phyloP scores from a whole-genome alignment of 2,888 invertebrate genomes.

The Chrysomela aeneicollis region DNA sequence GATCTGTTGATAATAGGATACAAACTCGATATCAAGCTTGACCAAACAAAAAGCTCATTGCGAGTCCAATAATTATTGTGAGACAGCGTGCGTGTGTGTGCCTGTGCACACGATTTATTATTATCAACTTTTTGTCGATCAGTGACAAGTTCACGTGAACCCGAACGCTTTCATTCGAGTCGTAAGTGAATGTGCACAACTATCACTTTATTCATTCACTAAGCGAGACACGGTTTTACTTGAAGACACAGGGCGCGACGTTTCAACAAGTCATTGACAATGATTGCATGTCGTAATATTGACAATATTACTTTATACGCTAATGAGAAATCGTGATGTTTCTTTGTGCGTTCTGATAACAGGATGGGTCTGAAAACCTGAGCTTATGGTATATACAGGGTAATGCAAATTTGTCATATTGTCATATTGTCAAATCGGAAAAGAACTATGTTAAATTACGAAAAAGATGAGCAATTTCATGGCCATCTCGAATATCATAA shows the following conservation, averaged over 20 bases:
- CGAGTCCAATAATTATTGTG: neutral
- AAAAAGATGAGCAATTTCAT: too few relatives aligned
- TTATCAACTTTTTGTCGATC: slow-evolving; percentile 7
- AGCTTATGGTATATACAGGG: too few relatives aligned
- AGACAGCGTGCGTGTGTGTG: neutral
- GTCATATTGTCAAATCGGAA: too few relatives aligned
- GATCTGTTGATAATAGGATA: neutral
- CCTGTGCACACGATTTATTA: neutral
- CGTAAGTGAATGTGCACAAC: slow-evolving; percentile 16
- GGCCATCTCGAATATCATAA: too few relatives aligned
- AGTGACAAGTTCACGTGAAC: slow-evolving; percentile 23
- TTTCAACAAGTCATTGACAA: neutral
- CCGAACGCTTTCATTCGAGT: slow-evolving; percentile 7
- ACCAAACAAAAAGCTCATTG: neutral
- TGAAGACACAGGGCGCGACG: neutral
- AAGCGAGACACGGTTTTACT: neutral
- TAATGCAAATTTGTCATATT: too few relatives aligned
- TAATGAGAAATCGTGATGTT: too few relatives aligned
- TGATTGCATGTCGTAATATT: neutral
- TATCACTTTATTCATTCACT: slow-evolving; percentile 1
- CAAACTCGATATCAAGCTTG: neutral
- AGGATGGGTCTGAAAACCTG: too few relatives aligned
- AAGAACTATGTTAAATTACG: too few relatives aligned
- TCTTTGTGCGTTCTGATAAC: too few relatives aligned
- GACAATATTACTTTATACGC: too few relatives aligned